These are phyloP conservation scores for Tetanocera ferruginea DNA, from an alignment of 2,888 invertebrate genomes.

Conservation along the genomic window DNA sequence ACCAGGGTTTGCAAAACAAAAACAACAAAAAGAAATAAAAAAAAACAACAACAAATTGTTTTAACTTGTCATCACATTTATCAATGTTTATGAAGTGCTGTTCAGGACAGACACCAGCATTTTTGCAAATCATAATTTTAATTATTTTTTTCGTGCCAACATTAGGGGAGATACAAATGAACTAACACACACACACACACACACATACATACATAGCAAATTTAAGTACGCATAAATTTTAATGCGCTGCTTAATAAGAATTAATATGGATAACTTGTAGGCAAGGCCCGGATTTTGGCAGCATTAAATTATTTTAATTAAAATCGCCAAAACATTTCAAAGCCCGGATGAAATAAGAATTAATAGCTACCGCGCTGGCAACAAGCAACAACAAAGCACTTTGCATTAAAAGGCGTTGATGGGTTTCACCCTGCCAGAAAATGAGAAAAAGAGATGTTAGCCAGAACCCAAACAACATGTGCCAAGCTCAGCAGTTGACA, in stretches of 20 bases:
- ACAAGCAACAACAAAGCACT: neutral
- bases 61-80: neutral
- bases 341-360: constrained; percentile 18
- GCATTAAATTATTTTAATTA: constrained; percentile 21
- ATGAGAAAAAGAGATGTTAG: neutral
- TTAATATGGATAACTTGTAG: constrained; percentile 14
- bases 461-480: neutral
- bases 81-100: neutral
- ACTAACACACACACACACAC: constrained; percentile 9
- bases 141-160: constrained; percentile 21
- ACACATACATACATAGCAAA: neutral
- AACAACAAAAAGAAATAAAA: too few species aligned
- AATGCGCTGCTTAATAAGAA: constrained; percentile 12
- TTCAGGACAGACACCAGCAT: neutral
- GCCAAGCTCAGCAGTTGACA: neutral
- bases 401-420: neutral
- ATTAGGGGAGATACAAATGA: constrained; percentile 34
- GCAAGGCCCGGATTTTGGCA: neutral
- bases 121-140: neutral
- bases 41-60: too few species aligned
- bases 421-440: neutral
- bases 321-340: neutral
- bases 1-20: too few species aligned
- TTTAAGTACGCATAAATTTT: constrained; percentile 13
- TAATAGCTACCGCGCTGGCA: neutral